phyloP scores from a whole-genome alignment of 2,888 invertebrate genomes.

The Carpatolechia fugitivella region DNA sequence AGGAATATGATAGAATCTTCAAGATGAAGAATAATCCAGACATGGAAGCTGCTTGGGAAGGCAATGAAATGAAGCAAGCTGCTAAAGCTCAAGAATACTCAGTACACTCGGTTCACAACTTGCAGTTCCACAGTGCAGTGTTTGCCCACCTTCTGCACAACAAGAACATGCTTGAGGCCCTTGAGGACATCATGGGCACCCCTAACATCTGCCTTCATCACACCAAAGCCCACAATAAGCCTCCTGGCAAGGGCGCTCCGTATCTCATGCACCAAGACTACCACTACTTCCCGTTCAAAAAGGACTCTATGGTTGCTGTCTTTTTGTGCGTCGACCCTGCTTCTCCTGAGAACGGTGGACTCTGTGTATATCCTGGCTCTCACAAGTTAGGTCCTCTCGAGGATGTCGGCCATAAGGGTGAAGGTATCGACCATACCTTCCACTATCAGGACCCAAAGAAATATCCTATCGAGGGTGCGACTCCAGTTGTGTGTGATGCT shows the following conservation, averaged over 20 bases:
- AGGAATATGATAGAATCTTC: constrained; percentile 64
- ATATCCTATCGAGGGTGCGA: constrained; percentile 62
- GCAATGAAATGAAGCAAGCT: constrained; percentile 55
- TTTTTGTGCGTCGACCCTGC: constrained; percentile 73
- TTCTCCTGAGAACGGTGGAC: constrained; percentile 71
- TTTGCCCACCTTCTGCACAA: constrained; percentile 61
- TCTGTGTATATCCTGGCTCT: constrained; percentile 74
- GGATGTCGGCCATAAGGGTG: constrained; percentile 53
- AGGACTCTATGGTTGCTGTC: constrained; percentile 72
- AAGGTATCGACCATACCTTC: constrained; percentile 29
- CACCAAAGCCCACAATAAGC: constrained; percentile 73
- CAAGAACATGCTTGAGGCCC: constrained; percentile 58
- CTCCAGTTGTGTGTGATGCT: constrained; percentile 59
- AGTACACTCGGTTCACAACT: constrained; percentile 53
- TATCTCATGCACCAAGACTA: constrained; percentile 77
- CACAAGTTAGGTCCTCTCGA: constrained; percentile 71
- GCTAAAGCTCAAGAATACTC: constrained; percentile 20
- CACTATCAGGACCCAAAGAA: constrained; percentile 61
- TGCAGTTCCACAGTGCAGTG: constrained; percentile 66
- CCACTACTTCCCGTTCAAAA: constrained; percentile 74
- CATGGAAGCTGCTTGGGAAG: constrained; percentile 66
- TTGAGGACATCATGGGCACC: constrained; percentile 67
- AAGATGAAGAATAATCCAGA: constrained; percentile 49
- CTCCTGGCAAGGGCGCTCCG: constrained; percentile 68
- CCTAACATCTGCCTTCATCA: constrained; percentile 70